A percentile compares a stretch with the other conserved stretches of the same genome.
Conservation (phyloP, 2,113 vertebrate genomes). For the Apodemus sylvaticus region DNA sequence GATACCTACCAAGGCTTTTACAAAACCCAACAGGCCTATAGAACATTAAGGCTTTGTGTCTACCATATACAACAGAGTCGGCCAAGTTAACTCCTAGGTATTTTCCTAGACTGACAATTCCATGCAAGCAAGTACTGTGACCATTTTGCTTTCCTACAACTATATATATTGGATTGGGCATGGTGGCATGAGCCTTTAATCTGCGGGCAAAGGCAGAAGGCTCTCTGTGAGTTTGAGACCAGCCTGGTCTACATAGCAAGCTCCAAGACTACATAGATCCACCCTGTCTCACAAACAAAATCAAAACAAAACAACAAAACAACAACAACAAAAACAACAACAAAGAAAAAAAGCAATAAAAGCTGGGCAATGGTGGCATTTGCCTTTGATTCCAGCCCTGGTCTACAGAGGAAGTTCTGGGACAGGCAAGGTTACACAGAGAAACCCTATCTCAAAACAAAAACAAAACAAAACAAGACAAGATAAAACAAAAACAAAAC, state of each 20-base stretch:
- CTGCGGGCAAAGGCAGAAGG: background rate
- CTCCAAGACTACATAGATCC: background rate
- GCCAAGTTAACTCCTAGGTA: background rate
- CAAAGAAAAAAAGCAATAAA: too few species aligned
- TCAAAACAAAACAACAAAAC: too few species aligned
- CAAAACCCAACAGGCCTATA: slow-evolving; percentile 36
- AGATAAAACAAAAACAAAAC: too few species aligned
- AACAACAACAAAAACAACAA: too few species aligned
- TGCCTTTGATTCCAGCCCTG: too few species aligned
- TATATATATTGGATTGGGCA: background rate
- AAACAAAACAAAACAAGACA: too few species aligned
- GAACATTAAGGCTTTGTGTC: background rate
- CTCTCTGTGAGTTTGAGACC: background rate
- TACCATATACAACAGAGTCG: background rate
- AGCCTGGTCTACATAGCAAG: background rate
- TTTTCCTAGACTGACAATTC: background rate
- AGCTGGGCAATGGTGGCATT: too few species aligned
- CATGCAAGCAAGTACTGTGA: background rate
- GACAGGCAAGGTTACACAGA: too few species aligned
- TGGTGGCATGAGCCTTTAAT: background rate
- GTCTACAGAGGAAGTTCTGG: too few species aligned
- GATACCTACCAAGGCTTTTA: background rate
- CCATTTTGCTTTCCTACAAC: slow-evolving; percentile 9
- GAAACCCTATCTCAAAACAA: too few species aligned
- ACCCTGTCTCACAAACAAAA: background rate